Conservation (phyloP, 2,797 vertebrate genomes). For the Acanthis flammea region DNA sequence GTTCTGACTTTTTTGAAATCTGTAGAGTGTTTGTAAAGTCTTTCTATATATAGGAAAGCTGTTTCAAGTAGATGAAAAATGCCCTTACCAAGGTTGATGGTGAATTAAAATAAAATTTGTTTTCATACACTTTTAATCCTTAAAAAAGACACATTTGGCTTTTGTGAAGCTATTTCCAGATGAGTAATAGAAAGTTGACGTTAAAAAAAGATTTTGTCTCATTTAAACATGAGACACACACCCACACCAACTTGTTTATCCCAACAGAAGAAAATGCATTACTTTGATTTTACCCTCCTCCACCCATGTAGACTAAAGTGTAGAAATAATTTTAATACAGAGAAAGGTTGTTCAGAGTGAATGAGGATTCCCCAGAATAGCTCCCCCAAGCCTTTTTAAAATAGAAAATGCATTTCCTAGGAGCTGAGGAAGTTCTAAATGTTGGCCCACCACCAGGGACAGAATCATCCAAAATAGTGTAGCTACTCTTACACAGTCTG, state of each 20-base stretch:
- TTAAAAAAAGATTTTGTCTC: not conserved
- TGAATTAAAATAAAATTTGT: not conserved
- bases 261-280: conserved; percentile 7
- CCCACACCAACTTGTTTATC: conserved; percentile 38
- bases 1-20: not conserved
- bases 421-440: not conserved
- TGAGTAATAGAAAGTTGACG: not conserved
- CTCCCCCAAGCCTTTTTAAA: not conserved
- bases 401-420: not conserved
- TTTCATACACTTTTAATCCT: not conserved
- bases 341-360: not conserved
- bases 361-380: not conserved
- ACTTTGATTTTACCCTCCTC: conserved; percentile 6
- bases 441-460: not conserved
- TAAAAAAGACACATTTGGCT: not conserved
- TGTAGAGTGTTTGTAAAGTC: not conserved
- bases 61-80: not conserved
- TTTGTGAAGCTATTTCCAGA: not conserved
- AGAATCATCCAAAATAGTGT: not conserved
- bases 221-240: not conserved
- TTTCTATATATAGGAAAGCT: not conserved
- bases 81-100: not conserved
- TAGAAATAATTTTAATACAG: conserved; percentile 10
- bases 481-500: not conserved
- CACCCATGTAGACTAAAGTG: not conserved